These are phyloP conservation scores for Atrichornis clamosus DNA, from an alignment of 2,113 vertebrate genomes.

Conservation along the genomic window DNA sequence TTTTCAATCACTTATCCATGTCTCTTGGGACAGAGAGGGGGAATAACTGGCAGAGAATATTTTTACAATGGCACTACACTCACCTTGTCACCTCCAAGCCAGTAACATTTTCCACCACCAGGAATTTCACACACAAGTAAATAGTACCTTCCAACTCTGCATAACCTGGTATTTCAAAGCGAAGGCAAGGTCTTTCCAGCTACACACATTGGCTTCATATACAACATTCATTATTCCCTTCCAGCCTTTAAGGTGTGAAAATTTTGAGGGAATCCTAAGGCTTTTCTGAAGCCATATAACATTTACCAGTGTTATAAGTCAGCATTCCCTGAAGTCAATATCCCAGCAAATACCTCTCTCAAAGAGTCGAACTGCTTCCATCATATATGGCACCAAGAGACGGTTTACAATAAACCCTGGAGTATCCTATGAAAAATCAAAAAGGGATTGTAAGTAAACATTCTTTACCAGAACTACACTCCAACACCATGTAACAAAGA, in stretches of 20 bases:
- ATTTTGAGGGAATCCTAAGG: neutral
- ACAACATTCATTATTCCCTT: neutral
- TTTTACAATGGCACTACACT: neutral
- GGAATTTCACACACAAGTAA: neutral
- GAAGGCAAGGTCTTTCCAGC: neutral
- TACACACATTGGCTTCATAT: neutral
- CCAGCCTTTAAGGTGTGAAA: neutral
- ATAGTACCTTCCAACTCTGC: neutral
- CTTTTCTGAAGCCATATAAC: neutral
- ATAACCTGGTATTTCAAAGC: neutral
- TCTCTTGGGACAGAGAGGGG: neutral
- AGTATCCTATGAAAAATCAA: constrained; percentile 80
- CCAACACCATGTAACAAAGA: neutral
- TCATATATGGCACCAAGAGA: constrained; percentile 89
- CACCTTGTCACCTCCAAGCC: neutral
- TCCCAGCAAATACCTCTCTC: constrained; percentile 83
- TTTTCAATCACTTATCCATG: neutral
- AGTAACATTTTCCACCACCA: neutral
- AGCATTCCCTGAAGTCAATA: neutral
- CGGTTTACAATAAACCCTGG: constrained; percentile 96
- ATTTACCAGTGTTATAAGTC: neutral
- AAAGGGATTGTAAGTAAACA: neutral
- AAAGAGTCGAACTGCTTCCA: constrained; percentile 86
- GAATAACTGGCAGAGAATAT: neutral
- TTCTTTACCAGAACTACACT: neutral